Conservation (phyloP, 2,888 invertebrate genomes). For the Lissocephala sabroskyi region DNA sequence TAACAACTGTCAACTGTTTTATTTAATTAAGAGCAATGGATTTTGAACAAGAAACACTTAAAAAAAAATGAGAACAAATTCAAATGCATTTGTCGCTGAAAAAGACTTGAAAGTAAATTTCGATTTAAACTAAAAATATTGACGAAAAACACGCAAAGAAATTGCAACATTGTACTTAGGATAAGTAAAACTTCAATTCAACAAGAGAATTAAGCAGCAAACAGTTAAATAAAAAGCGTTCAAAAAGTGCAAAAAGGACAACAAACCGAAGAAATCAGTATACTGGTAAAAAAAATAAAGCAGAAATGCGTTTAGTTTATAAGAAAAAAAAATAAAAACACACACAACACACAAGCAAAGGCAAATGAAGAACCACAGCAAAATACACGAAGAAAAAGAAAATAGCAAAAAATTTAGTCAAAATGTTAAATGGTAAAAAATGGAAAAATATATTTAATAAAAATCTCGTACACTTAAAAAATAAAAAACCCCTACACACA, state of each 20-base stretch:
- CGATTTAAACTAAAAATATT: slow-evolving; percentile 57
- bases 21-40: slow-evolving; percentile 32
- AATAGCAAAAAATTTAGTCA: slow-evolving; percentile 55
- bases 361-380: slow-evolving; percentile 27
- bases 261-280: slow-evolving; percentile 28
- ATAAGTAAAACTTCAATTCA: slow-evolving; percentile 52
- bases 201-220: slow-evolving; percentile 41
- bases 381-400: slow-evolving; percentile 20
- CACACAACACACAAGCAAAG: slow-evolving; percentile 34
- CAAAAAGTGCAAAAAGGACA: slow-evolving; percentile 10
- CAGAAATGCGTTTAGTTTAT: slow-evolving; percentile 53
- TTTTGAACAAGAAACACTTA: slow-evolving; percentile 46
- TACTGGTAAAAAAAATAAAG: slow-evolving; percentile 33
- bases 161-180: slow-evolving; percentile 57
- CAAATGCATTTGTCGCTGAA: slow-evolving; percentile 65
- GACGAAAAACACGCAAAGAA: slow-evolving; percentile 30
- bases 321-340: slow-evolving; percentile 36
- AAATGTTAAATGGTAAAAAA: slow-evolving; percentile 49
- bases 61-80: slow-evolving; percentile 54
- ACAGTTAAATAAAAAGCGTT: slow-evolving; percentile 24
- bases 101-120: slow-evolving; percentile 60
- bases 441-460: slow-evolving; percentile 32
- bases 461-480: slow-evolving; percentile 36
- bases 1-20: slow-evolving; percentile 14
- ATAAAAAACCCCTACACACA: slow-evolving; percentile 14